Evolutionary conservation across 2,113 vertebrate species (phyloP).

Genomic region (Ploceus nigricollis): DNA sequence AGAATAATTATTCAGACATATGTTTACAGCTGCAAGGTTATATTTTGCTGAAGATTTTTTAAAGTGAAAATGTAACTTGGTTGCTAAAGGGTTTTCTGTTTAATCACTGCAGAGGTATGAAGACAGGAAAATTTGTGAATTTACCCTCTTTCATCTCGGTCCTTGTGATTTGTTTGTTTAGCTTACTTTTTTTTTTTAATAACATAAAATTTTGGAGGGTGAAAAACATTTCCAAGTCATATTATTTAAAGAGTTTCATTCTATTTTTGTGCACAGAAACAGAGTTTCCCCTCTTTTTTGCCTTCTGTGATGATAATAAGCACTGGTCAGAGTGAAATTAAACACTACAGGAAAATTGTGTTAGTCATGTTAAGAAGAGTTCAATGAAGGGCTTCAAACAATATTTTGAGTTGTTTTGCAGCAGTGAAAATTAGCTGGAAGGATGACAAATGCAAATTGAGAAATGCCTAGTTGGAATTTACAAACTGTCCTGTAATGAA

Average conservation of each 20-base stretch:
- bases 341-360: not conserved
- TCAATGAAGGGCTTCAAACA: conserved; percentile 63
- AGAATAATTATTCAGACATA: conserved; percentile 80
- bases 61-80: conserved; percentile 57
- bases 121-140: not conserved
- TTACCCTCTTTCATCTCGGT: conserved; percentile 23
- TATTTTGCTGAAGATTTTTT: conserved; percentile 68
- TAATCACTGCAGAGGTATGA: conserved; percentile 8
- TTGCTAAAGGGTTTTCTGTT: conserved; percentile 58
- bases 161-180: conserved; percentile 5
- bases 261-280: not conserved
- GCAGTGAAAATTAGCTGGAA: conserved; percentile 70
- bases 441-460: conserved; percentile 69
- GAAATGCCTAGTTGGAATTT: conserved; percentile 58
- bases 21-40: conserved; percentile 73
- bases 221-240: not conserved
- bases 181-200: not conserved
- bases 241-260: not conserved
- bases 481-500: conserved; percentile 66
- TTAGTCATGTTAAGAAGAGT: conserved; percentile 46
- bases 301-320: not conserved
- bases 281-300: not conserved
- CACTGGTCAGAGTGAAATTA: not conserved
- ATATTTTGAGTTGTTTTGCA: conserved; percentile 68
- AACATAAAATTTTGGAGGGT: not conserved